Evolutionary conservation across 1,140 invertebrate species (phyloP), one percentile per base, ranked within the genome.

Genomic region (Telenomus remus): DNA sequence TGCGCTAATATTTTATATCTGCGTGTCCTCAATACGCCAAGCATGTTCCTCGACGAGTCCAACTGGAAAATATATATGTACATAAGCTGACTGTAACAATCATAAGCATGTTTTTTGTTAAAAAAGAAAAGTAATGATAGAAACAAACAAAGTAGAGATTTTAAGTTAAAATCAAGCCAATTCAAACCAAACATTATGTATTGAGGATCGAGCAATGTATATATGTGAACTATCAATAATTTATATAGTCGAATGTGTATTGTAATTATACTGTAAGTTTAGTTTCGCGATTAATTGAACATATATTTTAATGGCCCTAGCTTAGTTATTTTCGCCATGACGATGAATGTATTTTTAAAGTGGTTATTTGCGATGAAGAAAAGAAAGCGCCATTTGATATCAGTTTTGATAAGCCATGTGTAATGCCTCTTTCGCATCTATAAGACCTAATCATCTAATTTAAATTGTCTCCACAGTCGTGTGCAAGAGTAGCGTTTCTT

Each of bases 221-320:
- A 49, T 79, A 72, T 81, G 73, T 70, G 73, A 76, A 60, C 33
- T 50, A 59, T 11, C 11, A 60, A 12, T 66, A 68, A 71, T 72
- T 78, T 55, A 74, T 47, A 66, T 57, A 68, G 51, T 68, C 59
- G 9, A 39, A 59, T 53, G 48, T 72, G 15, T 60, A 71, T 39
- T 71, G 47, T 59, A 72, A 64, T 65, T 64, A 59, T 64, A 43
- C 8, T 15, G n/a, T 10, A 70, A 61, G 37, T 64, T 64, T 50
- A 59, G 53, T 39, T 39, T 19, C 8, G 48, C 49, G 15, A 59
- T 48, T 54, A 46, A 61, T 54, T 54, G 16, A 55, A 54, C 8
- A 54, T 54, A 54, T 60, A 0, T n/a, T n/a, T 37, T 68, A 66
- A 5, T 56, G 27, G 33, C 19, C 19, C 14, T 70, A 70, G 46